A percentile compares a stretch with the other conserved stretches of the same genome.
Conservation (phyloP, 2,113 vertebrate species). For the Xenopus tropicalis region DNA sequence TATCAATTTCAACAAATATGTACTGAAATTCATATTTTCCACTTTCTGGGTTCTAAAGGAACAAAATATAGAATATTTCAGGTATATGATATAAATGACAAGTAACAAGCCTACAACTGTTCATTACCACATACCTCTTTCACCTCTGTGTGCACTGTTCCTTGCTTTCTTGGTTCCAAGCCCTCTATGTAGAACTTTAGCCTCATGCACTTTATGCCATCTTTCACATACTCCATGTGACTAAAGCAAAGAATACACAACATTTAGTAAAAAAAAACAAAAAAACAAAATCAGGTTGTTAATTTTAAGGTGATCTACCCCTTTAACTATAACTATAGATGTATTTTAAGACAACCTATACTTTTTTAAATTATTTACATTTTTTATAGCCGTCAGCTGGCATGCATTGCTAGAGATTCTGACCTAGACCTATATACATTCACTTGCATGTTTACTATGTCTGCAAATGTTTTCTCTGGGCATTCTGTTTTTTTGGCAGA, state of each 20-base stretch:
- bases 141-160: constrained; percentile 85
- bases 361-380: no score
- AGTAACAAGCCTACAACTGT: no score
- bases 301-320: no score
- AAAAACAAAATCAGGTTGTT: neutral
- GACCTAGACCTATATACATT: no score
- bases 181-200: constrained; percentile 95
- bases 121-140: constrained; percentile 71
- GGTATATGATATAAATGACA: no score
- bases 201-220: constrained; percentile 79
- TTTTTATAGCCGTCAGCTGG: no score
- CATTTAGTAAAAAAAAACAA: neutral
- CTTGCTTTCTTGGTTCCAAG: constrained; percentile 79
- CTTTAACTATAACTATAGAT: no score
- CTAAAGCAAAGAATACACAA: constrained; percentile 56
- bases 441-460: no score
- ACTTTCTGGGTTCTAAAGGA: constrained; percentile 76
- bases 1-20: constrained; percentile 85
- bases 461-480: no score
- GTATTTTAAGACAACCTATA: no score
- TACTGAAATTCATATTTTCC: constrained; percentile 83
- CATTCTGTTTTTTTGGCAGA: no score
- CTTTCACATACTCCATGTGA: constrained; percentile 79
- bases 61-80: neutral
- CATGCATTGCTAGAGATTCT: no score